Base-by-base conservation (phyloP, 2,113 vertebrate species). In the Tenrec ecaudatus region DNA sequence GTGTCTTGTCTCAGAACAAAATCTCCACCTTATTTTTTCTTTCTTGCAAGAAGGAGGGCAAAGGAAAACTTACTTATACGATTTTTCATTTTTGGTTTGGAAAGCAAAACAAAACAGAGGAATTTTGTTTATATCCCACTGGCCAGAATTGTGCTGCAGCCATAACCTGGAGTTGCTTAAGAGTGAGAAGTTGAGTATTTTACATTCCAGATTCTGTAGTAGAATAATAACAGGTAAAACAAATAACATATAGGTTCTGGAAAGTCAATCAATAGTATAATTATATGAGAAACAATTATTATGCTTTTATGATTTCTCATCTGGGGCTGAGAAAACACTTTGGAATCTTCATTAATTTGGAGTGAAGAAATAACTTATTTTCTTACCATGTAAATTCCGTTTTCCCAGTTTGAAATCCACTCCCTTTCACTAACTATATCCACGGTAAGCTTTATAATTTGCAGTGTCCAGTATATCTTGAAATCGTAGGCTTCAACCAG, bases 231-330 rank as follows among this genome's bases (percentile, higher is more conserved):
- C 93, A 53, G 64, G 75, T 38, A 7, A 80, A 87, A 68, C 66
- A 53, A 84, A 90, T 82, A 20, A 87, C 2, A 31, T 58, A 29
- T 14, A 60, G 12, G 7, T 62, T 87, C 31, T 82, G 16, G 38
- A 69, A 25, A 86, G 47, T 79, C 58, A 79, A 77, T 90, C 82
- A 86, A 73, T 22, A 66, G 7, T 78, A 62, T 71, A 27, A 53
- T 82, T 77, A 22, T 27, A 33, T 43, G 77, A 15, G 66, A 81
- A 87, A 90, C 19, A 71, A 10, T 89, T 80, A 92, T 89, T 80
- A 92, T 68, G 36, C 4, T 88, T 79, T 78, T 83, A 71, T 23
- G 3, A 29, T 86, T 8, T 90, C 53, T 71, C 38, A 0, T 79
- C 57, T 68, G 43, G 14, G 93, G 17, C 38, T 82, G 79, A 96